These are phyloP conservation scores for Ctenosaura bakeri DNA, from an alignment of 2,797 vertebrate species.

Conservation along the genomic window DNA sequence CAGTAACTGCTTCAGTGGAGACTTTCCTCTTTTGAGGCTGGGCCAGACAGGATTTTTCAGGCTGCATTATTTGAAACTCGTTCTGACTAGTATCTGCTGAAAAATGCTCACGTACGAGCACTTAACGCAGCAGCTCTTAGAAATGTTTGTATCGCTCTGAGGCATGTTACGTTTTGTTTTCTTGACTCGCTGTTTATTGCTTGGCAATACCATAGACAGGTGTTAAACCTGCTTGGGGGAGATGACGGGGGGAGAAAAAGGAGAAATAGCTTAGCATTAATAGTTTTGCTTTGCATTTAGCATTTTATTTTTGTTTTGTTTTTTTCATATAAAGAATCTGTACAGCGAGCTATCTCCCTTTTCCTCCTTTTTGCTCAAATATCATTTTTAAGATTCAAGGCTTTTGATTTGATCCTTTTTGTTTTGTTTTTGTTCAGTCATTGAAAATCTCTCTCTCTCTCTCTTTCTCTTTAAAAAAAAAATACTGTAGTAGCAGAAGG, in stretches of 20 bases:
- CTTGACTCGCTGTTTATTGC: constrained; percentile 69
- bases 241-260: neutral
- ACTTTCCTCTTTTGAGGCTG: constrained; percentile 58
- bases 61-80: constrained; percentile 60
- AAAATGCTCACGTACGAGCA: constrained; percentile 71
- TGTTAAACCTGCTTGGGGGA: constrained; percentile 64
- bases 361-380: constrained; percentile 54
- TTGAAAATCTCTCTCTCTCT: constrained; percentile 25
- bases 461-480: neutral
- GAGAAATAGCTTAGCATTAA: constrained; percentile 60
- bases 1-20: constrained; percentile 30
- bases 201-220: constrained; percentile 67
- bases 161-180: constrained; percentile 69
- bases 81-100: constrained; percentile 59
- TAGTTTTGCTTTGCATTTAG: neutral
- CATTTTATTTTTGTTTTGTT: constrained; percentile 40
- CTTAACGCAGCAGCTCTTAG: constrained; percentile 67
- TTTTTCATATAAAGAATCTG: constrained; percentile 38
- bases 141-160: constrained; percentile 69
- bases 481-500: constrained; percentile 73
- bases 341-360: constrained; percentile 13
- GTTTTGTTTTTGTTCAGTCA: constrained; percentile 37
- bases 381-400: constrained; percentile 61
- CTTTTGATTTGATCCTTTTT: constrained; percentile 10
- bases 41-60: constrained; percentile 60